Percentiles rank a stretch among this genome's conserved stretches.
phyloP scores from a whole-genome alignment of 2,113 vertebrate genomes.

The Helogale parvula region DNA sequence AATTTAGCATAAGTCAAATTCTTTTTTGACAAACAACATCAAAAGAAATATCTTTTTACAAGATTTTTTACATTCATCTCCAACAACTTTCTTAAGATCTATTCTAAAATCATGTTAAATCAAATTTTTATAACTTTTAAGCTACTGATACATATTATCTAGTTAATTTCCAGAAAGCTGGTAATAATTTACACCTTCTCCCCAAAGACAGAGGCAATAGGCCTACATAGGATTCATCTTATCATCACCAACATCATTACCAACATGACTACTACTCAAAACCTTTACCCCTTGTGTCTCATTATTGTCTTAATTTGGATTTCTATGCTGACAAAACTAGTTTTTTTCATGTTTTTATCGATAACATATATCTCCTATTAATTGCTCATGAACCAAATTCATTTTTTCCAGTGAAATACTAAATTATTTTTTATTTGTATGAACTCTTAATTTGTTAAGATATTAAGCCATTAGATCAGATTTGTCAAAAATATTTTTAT shows the following conservation, averaged over 20 bases:
- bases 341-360: background rate
- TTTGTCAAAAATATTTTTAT: background rate
- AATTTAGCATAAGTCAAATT: background rate
- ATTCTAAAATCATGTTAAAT: background rate
- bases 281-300: background rate
- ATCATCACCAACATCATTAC: background rate
- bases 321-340: slow-evolving; percentile 28
- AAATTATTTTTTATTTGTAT: background rate
- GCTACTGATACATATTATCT: background rate
- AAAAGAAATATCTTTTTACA: background rate
- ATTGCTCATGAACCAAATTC: background rate
- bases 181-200: background rate
- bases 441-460: slow-evolving; percentile 22
- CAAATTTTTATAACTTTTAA: background rate
- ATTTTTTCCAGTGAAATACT: background rate
- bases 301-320: slow-evolving; percentile 41
- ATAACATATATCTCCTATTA: background rate
- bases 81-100: background rate
- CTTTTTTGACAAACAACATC: background rate
- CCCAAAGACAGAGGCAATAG: background rate
- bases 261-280: background rate
- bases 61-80: background rate
- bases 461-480: background rate
- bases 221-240: background rate
- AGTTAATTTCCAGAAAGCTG: background rate